phyloP scores from a whole-genome alignment of 2,888 invertebrate species.

The Pandemis corylana region DNA sequence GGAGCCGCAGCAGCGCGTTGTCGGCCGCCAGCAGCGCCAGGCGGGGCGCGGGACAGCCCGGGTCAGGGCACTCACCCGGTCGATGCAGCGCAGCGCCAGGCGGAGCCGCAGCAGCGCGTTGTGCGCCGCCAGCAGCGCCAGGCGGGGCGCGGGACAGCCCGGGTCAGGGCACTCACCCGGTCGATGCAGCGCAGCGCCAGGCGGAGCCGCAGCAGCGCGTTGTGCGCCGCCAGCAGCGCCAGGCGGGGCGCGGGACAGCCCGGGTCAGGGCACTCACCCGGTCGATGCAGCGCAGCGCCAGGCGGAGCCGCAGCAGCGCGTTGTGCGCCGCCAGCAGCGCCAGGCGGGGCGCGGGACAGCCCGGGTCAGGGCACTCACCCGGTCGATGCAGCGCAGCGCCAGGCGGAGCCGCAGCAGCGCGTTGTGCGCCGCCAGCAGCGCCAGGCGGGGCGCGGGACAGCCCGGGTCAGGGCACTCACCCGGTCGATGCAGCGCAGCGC shows the following conservation, averaged over 20 bases:
- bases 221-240: conserved; percentile 69
- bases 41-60: too few species aligned
- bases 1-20: conserved; percentile 73
- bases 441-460: too few species aligned
- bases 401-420: conserved; percentile 74
- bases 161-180: too few species aligned
- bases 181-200: conserved; percentile 66
- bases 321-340: conserved; percentile 70
- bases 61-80: conserved; percentile 32
- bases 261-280: too few species aligned
- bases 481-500: too few species aligned
- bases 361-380: too few species aligned
- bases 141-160: too few species aligned
- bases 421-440: conserved; percentile 70
- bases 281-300: conserved; percentile 65
- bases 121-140: conserved; percentile 70
- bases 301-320: conserved; percentile 73
- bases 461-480: too few species aligned
- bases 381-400: conserved; percentile 63
- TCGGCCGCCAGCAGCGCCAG: conserved; percentile 70
- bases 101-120: conserved; percentile 73
- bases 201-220: conserved; percentile 73
- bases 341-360: too few species aligned
- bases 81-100: conserved; percentile 67
- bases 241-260: too few species aligned